A percentile compares a stretch with the other conserved stretches of the same genome.
Evolutionary conservation across 1,140 invertebrate genomes (phyloP).

Genomic region (Oedothorax gibbosus): DNA sequence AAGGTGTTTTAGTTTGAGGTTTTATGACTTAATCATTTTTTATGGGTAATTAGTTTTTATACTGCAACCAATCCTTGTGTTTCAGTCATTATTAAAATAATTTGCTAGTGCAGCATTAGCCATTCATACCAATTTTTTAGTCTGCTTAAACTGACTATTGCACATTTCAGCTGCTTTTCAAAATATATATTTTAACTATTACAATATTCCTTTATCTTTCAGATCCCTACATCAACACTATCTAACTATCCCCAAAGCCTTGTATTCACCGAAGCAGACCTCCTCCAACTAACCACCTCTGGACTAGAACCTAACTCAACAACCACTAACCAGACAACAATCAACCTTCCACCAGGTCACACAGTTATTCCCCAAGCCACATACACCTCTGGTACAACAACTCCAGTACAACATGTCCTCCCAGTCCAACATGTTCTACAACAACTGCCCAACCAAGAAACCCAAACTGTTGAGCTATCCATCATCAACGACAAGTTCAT

Average conservation of each 20-base stretch:
- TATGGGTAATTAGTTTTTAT: too few relatives aligned
- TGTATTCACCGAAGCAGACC: slow-evolving; percentile 46
- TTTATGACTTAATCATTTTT: too few relatives aligned
- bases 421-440: slow-evolving; percentile 42
- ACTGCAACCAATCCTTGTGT: too few relatives aligned
- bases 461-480: slow-evolving; percentile 44
- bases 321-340: neutral
- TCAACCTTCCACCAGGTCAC: slow-evolving; percentile 9
- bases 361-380: slow-evolving; percentile 7
- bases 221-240: slow-evolving; percentile 47
- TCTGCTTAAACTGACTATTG: too few relatives aligned
- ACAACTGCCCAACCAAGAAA: slow-evolving; percentile 19
- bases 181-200: too few relatives aligned
- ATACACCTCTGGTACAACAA: neutral
- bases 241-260: slow-evolving; percentile 34
- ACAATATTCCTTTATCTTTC: neutral
- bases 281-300: slow-evolving; percentile 34
- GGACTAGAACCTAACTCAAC: slow-evolving; percentile 24
- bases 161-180: too few relatives aligned
- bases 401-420: slow-evolving; percentile 1
- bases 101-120: too few relatives aligned
- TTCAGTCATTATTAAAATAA: too few relatives aligned
- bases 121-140: too few relatives aligned
- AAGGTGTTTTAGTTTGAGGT: too few relatives aligned
- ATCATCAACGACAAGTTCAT: slow-evolving; percentile 55